A percentile compares a stretch with the other conserved stretches of the same genome.
phyloP scores from a whole-genome alignment of 2,113 vertebrate species.

The Motacilla tschutschensis region DNA sequence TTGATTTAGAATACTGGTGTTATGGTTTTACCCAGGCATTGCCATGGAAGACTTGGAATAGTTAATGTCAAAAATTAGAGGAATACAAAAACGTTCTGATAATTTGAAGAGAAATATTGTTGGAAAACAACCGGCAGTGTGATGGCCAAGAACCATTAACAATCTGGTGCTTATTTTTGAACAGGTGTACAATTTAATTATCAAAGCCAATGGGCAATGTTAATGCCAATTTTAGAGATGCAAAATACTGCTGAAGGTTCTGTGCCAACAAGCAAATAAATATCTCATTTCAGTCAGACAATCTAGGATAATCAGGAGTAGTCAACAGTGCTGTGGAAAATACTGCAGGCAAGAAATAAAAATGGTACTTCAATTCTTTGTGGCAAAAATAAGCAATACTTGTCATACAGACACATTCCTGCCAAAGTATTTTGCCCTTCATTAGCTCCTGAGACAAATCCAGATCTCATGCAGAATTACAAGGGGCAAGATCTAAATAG shows the following conservation, averaged over 20 bases:
- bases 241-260: constrained; percentile 28
- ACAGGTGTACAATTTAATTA: constrained; percentile 69
- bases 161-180: constrained; percentile 68
- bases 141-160: constrained; percentile 63
- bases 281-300: constrained; percentile 39
- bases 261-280: constrained; percentile 41
- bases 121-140: constrained; percentile 33
- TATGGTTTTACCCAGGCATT: neutral
- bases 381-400: neutral
- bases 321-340: constrained; percentile 16
- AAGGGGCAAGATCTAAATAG: neutral
- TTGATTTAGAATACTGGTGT: neutral
- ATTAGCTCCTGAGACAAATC: constrained; percentile 31
- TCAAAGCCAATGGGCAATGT: constrained; percentile 58
- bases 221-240: constrained; percentile 44
- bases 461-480: constrained; percentile 1
- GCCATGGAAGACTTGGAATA: neutral
- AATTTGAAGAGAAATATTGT: constrained; percentile 62
- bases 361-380: neutral
- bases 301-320: constrained; percentile 36
- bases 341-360: constrained; percentile 14
- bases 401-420: neutral
- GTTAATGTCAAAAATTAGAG: constrained; percentile 20
- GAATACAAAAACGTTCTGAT: constrained; percentile 22
- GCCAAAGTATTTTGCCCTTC: neutral